Evolutionary conservation across 1,140 invertebrate species (phyloP).

Genomic region (Megalonaias nervosa): DNA sequence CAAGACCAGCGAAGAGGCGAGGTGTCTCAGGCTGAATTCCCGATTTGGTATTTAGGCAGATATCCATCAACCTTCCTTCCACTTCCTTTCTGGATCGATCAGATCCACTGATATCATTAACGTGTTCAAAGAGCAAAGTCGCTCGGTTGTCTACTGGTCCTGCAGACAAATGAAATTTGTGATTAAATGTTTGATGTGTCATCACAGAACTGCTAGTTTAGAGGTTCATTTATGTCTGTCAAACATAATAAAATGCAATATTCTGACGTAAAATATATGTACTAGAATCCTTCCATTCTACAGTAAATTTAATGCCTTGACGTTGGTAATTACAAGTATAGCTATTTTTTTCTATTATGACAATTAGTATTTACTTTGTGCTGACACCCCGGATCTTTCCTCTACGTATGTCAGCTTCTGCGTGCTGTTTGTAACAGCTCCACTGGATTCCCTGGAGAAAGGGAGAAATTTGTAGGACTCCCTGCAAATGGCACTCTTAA

Average conservation of each 20-base stretch:
- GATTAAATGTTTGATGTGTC: slow-evolving; percentile 12
- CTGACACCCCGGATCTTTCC: slow-evolving; percentile 29
- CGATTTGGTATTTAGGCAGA: slow-evolving; percentile 37
- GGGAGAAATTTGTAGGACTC: slow-evolving; percentile 86
- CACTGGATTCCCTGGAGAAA: slow-evolving; percentile 83
- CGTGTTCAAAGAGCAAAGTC: slow-evolving; percentile 51
- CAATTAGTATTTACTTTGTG: slow-evolving; percentile 20
- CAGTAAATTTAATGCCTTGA: background rate
- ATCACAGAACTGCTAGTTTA: background rate
- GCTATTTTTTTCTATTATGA: background rate
- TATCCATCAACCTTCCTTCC: slow-evolving; percentile 44
- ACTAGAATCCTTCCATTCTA: background rate
- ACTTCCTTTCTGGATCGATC: slow-evolving; percentile 27
- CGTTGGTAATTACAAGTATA: background rate
- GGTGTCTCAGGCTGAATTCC: slow-evolving; percentile 64
- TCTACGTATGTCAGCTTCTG: slow-evolving; percentile 75
- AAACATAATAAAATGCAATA: background rate
- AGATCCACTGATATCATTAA: slow-evolving; percentile 12
- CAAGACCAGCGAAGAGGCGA: slow-evolving; percentile 66
- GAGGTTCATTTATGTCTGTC: background rate
- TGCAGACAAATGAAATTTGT: background rate
- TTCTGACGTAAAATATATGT: background rate
- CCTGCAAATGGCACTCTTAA: slow-evolving; percentile 81
- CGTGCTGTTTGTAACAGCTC: slow-evolving; percentile 78
- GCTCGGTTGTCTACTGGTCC: slow-evolving; percentile 11